Conservation (phyloP, 2,113 vertebrate genomes). For the Bungarus multicinctus region DNA sequence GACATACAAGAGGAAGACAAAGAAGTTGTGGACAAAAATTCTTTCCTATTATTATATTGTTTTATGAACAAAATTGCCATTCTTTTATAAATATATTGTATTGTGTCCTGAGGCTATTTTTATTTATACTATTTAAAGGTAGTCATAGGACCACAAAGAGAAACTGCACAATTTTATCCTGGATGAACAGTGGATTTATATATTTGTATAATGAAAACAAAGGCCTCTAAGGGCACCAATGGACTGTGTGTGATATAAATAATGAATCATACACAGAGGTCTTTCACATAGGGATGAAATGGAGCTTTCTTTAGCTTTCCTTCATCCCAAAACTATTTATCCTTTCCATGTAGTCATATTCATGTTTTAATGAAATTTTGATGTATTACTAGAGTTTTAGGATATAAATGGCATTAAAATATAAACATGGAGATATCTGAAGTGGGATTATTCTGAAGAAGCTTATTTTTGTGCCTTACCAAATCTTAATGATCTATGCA, state of each 20-base stretch:
- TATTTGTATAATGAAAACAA: constrained; percentile 36
- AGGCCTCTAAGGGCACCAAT: constrained; percentile 50
- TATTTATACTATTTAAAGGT: constrained; percentile 50
- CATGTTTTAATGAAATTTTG: neutral
- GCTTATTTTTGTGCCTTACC: neutral
- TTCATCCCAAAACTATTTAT: fast-evolving
- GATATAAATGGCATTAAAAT: neutral
- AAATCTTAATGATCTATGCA: neutral
- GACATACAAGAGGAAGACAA: constrained; percentile 23
- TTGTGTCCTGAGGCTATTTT: constrained; percentile 43
- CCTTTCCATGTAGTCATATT: neutral
- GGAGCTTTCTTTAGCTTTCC: neutral
- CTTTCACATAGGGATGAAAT: constrained; percentile 49
- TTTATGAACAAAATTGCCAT: constrained; percentile 19
- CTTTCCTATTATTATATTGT: neutral
- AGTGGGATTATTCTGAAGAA: neutral
- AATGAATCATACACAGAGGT: constrained; percentile 26
- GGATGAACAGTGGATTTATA: constrained; percentile 38
- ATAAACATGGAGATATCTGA: neutral
- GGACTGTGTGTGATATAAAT: constrained; percentile 20
- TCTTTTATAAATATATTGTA: constrained; percentile 31
- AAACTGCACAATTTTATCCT: constrained; percentile 38
- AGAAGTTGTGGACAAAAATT: constrained; percentile 30
- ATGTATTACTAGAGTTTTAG: neutral
- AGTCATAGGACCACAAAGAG: constrained; percentile 48